phyloP scores from a whole-genome alignment of 1,140 invertebrate genomes.

The Agrypnia vestita region DNA sequence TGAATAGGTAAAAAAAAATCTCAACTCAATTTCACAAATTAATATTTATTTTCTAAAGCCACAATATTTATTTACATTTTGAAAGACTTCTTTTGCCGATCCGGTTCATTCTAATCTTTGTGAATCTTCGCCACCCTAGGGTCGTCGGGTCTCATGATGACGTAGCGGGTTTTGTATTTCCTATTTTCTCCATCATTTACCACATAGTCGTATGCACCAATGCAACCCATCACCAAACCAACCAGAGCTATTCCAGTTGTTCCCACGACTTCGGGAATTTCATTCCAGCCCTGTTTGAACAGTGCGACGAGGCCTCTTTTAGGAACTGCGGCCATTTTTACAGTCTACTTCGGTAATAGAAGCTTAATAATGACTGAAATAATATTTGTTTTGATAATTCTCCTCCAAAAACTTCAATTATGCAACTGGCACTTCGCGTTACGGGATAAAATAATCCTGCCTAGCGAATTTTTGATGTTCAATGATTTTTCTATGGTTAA shows the following conservation, averaged over 20 bases:
- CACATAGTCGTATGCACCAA: slow-evolving; percentile 69
- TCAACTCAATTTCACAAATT: too few species aligned
- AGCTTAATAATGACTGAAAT: not conserved
- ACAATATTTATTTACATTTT: slow-evolving; percentile 14
- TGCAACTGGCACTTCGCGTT: slow-evolving; percentile 2
- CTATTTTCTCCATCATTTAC: slow-evolving; percentile 78
- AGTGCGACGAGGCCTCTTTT: slow-evolving; percentile 61
- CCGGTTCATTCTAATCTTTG: slow-evolving; percentile 62
- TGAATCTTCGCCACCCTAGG: slow-evolving; percentile 72
- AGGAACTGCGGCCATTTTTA: slow-evolving; percentile 21
- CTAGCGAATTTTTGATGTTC: not conserved
- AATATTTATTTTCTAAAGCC: too few species aligned
- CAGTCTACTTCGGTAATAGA: not conserved
- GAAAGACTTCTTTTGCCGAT: not conserved
- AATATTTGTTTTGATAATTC: not conserved
- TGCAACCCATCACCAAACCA: slow-evolving; percentile 69
- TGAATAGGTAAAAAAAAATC: too few species aligned
- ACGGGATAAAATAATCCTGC: not conserved
- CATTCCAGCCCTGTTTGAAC: slow-evolving; percentile 75
- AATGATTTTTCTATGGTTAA: slow-evolving; percentile 9
- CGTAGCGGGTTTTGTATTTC: slow-evolving; percentile 75
- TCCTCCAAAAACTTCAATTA: not conserved
- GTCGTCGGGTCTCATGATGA: slow-evolving; percentile 78
- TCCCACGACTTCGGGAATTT: slow-evolving; percentile 79
- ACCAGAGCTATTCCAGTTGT: slow-evolving; percentile 71